These are phyloP conservation scores for Machimus rusticus DNA, from an alignment of 2,888 invertebrate species.

Conservation along the genomic window DNA sequence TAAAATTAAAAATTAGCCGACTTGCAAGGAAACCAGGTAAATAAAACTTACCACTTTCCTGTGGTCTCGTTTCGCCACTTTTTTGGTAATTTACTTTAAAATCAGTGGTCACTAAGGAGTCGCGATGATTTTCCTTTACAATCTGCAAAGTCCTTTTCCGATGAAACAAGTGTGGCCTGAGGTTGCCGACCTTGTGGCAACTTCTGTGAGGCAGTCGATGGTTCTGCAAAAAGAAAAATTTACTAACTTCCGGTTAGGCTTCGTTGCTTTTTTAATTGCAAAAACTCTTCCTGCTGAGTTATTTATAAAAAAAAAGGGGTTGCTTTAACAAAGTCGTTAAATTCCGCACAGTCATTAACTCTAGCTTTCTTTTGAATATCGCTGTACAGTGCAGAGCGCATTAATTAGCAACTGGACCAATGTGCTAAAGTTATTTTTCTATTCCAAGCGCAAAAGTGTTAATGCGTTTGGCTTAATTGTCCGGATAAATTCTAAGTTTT, in stretches of 20 bases:
- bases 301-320: background rate
- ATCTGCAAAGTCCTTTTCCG: background rate
- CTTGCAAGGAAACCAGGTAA: background rate
- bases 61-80: background rate
- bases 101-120: background rate
- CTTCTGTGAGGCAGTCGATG: background rate
- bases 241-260: background rate
- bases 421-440: background rate
- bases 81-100: constrained; percentile 4
- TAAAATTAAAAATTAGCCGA: background rate
- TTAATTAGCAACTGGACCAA: background rate
- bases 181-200: background rate
- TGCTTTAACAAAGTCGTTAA: background rate
- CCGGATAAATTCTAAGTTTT: background rate
- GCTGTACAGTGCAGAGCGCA: background rate
- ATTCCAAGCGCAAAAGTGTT: background rate
- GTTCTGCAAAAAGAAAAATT: background rate
- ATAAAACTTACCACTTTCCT: background rate
- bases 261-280: background rate
- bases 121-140: background rate
- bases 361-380: background rate
- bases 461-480: background rate
- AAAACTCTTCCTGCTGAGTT: background rate
- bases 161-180: background rate
- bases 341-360: background rate